phyloP scores from a whole-genome alignment of 1,140 invertebrate species.

The Leptopilina boulardi region DNA sequence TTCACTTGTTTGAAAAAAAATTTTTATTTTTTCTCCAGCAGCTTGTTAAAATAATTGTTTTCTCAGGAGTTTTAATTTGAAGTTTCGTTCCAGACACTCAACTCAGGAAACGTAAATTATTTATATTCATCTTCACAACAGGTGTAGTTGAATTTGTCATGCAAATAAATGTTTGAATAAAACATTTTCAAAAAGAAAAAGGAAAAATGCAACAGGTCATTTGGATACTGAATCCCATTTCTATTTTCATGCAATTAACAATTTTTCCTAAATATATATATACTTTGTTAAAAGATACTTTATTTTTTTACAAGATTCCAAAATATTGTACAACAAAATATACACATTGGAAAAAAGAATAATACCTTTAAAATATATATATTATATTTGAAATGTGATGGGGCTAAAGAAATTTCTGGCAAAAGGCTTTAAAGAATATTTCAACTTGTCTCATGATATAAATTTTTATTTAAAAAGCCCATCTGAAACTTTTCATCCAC shows the following conservation, averaged over 20 bases:
- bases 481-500: slow-evolving; percentile 18
- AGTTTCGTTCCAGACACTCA: background rate
- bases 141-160: slow-evolving; percentile 11
- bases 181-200: background rate
- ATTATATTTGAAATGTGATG: background rate
- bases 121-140: background rate
- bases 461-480: slow-evolving; percentile 30
- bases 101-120: background rate
- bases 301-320: too few relatives aligned
- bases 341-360: too few relatives aligned
- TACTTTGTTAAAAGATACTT: too few relatives aligned
- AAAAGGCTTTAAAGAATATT: background rate
- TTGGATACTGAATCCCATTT: too few relatives aligned
- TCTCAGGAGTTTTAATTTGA: background rate
- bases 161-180: background rate
- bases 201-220: too few relatives aligned
- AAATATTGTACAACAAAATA: too few relatives aligned
- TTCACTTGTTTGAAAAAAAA: background rate
- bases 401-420: background rate
- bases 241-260: too few relatives aligned
- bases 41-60: background rate
- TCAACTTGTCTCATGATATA: slow-evolving; percentile 19
- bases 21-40: background rate
- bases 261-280: background rate
- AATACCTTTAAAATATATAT: background rate